phyloP scores from a whole-genome alignment of 1,140 invertebrate genomes.

The Temnothorax nylanderi region DNA sequence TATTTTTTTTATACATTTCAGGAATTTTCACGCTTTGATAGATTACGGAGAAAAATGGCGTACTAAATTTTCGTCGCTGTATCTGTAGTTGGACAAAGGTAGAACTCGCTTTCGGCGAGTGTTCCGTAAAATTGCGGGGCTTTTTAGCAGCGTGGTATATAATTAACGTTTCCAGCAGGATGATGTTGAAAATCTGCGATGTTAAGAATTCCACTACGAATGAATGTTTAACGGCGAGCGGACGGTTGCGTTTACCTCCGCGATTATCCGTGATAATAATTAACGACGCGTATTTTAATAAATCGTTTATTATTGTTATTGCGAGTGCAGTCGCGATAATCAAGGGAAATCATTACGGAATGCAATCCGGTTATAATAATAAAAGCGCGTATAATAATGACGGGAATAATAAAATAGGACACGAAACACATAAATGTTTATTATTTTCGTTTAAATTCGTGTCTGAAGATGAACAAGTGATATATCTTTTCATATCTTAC shows the following conservation, averaged over 20 bases:
- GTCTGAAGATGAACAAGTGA: neutral
- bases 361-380: conserved; percentile 59
- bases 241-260: conserved; percentile 37
- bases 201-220: conserved; percentile 51
- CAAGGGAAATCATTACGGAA: conserved; percentile 45
- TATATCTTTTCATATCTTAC: neutral
- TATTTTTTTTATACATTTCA: conserved; percentile 31
- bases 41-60: conserved; percentile 38
- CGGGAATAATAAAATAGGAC: conserved; percentile 48
- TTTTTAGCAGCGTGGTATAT: conserved; percentile 15
- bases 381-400: conserved; percentile 41
- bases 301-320: conserved; percentile 58
- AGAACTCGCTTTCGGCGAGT: conserved; percentile 12
- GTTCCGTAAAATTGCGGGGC: conserved; percentile 6
- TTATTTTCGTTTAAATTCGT: conserved; percentile 23
- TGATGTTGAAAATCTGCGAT: conserved; percentile 39
- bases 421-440: conserved; percentile 5
- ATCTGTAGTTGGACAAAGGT: neutral
- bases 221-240: conserved; percentile 46
- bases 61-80: conserved; percentile 38
- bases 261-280: conserved; percentile 61
- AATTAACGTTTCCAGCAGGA: conserved; percentile 33
- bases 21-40: conserved; percentile 18
- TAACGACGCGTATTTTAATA: conserved; percentile 58
- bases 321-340: conserved; percentile 38